A percentile compares a stretch with the other conserved stretches of the same genome.
phyloP scores from a whole-genome alignment of 1,140 invertebrate species.

The Drosophila kepulauana region DNA sequence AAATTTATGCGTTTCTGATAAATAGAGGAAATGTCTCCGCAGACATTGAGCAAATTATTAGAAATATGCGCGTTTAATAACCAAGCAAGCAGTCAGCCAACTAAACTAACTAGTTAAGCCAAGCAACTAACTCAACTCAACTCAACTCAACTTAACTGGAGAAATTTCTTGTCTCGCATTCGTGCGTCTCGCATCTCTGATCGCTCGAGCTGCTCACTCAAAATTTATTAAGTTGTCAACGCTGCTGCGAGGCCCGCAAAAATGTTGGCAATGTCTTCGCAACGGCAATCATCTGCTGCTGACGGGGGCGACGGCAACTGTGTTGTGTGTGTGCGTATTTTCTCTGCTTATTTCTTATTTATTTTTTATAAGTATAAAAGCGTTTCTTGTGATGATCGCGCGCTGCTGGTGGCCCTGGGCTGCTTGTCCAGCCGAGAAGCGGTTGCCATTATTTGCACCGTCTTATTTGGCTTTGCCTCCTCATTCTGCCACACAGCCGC shows the following conservation, averaged over 20 bases:
- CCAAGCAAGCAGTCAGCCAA: constrained; percentile 29
- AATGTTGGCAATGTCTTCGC: constrained; percentile 71
- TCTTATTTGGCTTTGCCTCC: constrained; percentile 53
- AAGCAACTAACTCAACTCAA: constrained; percentile 51
- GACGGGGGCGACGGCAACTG: constrained; percentile 1
- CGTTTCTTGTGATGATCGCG: constrained; percentile 27
- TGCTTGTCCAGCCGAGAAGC: constrained; percentile 36
- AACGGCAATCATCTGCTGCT: constrained; percentile 5
- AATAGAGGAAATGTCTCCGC: constrained; percentile 77
- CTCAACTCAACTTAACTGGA: constrained; percentile 51
- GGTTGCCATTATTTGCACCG: constrained; percentile 55
- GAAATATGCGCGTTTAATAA: constrained; percentile 81
- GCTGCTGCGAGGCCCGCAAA: constrained; percentile 55
- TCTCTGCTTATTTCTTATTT: constrained; percentile 1
- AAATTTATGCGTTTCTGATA: constrained; percentile 83
- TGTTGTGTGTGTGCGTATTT: constrained; percentile 6
- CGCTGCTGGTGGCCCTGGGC: constrained; percentile 51
- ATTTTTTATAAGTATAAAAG: constrained; percentile 17
- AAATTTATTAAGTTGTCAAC: constrained; percentile 84
- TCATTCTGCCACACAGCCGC: constrained; percentile 18
- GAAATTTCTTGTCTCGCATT: constrained; percentile 44
- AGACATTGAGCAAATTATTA: constrained; percentile 72
- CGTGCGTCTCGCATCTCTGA: constrained; percentile 6
- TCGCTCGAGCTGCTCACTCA: constrained; percentile 53
- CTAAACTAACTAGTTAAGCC: constrained; percentile 34